Evolutionary conservation across 2,797 vertebrate species (phyloP).

Genomic region (Myripristis murdjan): DNA sequence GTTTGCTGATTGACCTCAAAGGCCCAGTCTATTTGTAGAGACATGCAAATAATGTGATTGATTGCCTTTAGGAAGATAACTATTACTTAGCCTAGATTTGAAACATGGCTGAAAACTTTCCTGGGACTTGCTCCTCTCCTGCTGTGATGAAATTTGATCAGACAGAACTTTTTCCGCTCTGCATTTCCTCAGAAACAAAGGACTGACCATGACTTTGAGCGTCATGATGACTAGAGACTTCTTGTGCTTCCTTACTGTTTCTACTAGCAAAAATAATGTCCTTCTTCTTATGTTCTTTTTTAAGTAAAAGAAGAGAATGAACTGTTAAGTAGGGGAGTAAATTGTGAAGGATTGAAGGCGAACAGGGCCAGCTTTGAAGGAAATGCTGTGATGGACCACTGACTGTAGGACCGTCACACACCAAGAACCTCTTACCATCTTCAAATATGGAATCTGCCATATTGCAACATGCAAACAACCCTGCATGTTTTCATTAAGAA

Average conservation of each 20-base stretch:
- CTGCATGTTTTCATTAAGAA: constrained; percentile 44
- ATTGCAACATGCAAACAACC: constrained; percentile 41
- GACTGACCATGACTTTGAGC: constrained; percentile 86
- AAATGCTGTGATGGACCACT: constrained; percentile 28
- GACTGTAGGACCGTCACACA: constrained; percentile 20
- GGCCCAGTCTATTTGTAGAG: constrained; percentile 59
- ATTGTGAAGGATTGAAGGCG: constrained; percentile 79
- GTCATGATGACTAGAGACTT: constrained; percentile 86
- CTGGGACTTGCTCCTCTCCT: constrained; percentile 58
- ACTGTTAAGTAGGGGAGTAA: constrained; percentile 79
- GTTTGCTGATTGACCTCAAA: constrained; percentile 49
- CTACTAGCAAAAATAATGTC: constrained; percentile 85
- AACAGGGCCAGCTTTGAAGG: constrained; percentile 68
- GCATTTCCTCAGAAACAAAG: constrained; percentile 67
- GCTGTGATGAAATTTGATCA: constrained; percentile 73
- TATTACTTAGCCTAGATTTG: constrained; percentile 66
- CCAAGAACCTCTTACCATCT: constrained; percentile 43
- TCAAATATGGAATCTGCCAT: constrained; percentile 48
- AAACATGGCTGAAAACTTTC: constrained; percentile 61
- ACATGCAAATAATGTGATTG: constrained; percentile 61
- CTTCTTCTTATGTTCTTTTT: constrained; percentile 53
- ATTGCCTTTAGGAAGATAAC: constrained; percentile 69
- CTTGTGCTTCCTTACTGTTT: constrained; percentile 93
- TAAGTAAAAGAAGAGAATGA: constrained; percentile 75
- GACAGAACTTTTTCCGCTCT: constrained; percentile 40